Percentiles rank a stretch among this genome's conserved stretches.
Evolutionary conservation across 2,888 invertebrate species (phyloP).

Genomic region (Sericinus montela): DNA sequence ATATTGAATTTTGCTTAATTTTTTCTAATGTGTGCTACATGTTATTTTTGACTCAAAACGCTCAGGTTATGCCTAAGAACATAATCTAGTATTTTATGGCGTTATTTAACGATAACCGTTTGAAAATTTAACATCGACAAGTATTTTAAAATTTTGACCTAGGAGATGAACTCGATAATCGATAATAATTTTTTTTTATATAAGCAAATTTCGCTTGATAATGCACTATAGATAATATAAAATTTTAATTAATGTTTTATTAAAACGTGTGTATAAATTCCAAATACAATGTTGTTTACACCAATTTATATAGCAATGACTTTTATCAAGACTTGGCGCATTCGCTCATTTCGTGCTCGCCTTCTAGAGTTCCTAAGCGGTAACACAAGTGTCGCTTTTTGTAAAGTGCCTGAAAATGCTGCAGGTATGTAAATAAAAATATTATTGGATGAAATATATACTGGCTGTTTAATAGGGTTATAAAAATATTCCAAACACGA

Average conservation of each 20-base stretch:
- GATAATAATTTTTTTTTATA: conserved; percentile 38
- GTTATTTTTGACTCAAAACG: neutral
- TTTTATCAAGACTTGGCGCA: conserved; percentile 88
- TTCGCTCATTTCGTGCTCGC: conserved; percentile 84
- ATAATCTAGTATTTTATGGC: neutral
- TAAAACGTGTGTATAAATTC: conserved; percentile 20
- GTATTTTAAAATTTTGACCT: conserved; percentile 19
- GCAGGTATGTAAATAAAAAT: conserved; percentile 45
- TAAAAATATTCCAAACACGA: no score
- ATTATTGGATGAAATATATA: no score
- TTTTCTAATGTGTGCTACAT: conserved; percentile 1
- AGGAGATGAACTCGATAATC: conserved; percentile 63
- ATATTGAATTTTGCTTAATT: conserved; percentile 4
- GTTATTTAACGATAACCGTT: neutral
- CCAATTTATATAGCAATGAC: conserved; percentile 91
- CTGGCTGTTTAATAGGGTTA: no score
- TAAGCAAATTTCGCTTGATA: conserved; percentile 6
- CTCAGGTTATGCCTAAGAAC: neutral
- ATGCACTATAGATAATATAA: neutral
- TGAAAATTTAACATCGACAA: conserved; percentile 1
- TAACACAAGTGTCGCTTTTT: conserved; percentile 80
- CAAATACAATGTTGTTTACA: conserved; percentile 83
- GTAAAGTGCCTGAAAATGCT: conserved; percentile 77
- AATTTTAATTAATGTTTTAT: conserved; percentile 1
- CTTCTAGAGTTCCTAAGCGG: conserved; percentile 81